Evolutionary conservation across 1,140 invertebrate genomes (phyloP), one percentile per base, ranked within the genome.

Genomic region (Drosophila lacteicornis): DNA sequence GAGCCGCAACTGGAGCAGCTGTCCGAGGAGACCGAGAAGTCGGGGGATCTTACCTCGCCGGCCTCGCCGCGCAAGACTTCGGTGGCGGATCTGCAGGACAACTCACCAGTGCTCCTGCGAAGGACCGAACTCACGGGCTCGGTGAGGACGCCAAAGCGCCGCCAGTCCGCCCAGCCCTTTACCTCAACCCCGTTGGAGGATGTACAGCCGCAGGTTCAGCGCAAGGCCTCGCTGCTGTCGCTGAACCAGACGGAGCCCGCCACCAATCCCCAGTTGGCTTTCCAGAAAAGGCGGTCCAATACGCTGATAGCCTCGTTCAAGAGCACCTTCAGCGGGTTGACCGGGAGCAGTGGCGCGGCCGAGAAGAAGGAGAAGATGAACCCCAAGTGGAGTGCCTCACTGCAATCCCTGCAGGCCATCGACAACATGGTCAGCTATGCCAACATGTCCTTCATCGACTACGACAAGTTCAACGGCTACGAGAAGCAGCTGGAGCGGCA

Each of bases 351-450:
- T 38, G 46, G 25, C 4, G 63, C 68, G 3, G 58, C 56, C 9
- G 63, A 92, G 56, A 91, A 92, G 27, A 92, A 91, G 60, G 90
- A 92, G 12, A 82, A 91, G 57, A 68, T 92, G 61, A 93, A 93
- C 49, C 85, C 92, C 45, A 92, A 91, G 62, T 93, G 92, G 92
- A 92, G 92, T 12, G 91, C 92, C 15, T 93, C 92, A 6, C 51
- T 93, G 73, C 90, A 92, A 22, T 93, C 86, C 19, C 56, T 93
- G 71, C 92, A 93, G 60, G 92, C 92, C 36, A 91, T 93, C 43
- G 92, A 93, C 49, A 92, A 92, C 53, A 93, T 93, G 92, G 92
- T 93, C 36, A 92, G 91, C 59, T 93, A 93, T 76, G 85, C 91
- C 59, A 92, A 93, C 57, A 87, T 93, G 85, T 92, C 88, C 38